Percentiles rank a stretch among this genome's conserved stretches.
These are phyloP conservation scores for Potorous gilbertii DNA, from an alignment of 2,797 vertebrate genomes.

Conservation along the genomic window DNA sequence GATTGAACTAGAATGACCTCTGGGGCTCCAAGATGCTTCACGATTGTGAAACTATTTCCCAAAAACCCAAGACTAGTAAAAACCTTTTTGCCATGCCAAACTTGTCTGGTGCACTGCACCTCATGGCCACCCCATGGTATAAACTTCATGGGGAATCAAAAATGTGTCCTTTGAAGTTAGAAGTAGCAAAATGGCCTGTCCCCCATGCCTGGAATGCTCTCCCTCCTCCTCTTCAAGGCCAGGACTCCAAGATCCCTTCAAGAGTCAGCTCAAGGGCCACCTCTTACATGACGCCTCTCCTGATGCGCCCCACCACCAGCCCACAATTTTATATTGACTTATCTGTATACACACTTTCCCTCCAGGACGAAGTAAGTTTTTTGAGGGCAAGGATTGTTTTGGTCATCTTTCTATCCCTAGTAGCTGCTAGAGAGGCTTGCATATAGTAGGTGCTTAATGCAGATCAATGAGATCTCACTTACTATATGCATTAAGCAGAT, in stretches of 20 bases:
- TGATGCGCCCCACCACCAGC: background rate
- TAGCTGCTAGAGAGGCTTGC: background rate
- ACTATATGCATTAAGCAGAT: no score
- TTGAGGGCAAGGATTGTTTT: background rate
- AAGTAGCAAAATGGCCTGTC: constrained; percentile 57
- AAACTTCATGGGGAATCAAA: constrained; percentile 72
- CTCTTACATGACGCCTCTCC: background rate
- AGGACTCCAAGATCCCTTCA: background rate
- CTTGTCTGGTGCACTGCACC: constrained; percentile 69
- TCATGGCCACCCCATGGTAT: constrained; percentile 59
- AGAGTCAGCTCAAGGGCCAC: background rate
- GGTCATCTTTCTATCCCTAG: background rate
- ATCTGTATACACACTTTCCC: background rate
- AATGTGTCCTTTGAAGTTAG: constrained; percentile 78
- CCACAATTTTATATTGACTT: background rate
- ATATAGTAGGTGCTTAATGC: background rate
- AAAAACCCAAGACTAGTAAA: constrained; percentile 68
- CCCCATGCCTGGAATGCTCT: background rate
- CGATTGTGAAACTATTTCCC: constrained; percentile 46
- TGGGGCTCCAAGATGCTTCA: background rate
- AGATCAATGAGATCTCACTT: no score
- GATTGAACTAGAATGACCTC: background rate
- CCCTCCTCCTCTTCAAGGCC: background rate
- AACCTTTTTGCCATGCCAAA: constrained; percentile 73
- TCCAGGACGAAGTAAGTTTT: background rate